Conservation (phyloP, 1,140 invertebrate species). For the Lucilia sericata region DNA sequence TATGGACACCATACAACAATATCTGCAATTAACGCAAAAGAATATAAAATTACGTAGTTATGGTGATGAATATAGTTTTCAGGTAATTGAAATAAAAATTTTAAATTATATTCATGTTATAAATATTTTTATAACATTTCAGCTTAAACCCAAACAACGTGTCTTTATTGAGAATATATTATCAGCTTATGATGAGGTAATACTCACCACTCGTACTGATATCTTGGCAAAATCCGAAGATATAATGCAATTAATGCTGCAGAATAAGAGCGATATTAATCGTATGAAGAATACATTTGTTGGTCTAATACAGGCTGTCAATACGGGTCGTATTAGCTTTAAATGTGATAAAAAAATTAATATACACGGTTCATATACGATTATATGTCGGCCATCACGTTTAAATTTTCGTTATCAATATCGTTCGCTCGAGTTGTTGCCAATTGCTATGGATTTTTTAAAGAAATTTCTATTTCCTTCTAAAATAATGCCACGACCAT, state of each 20-base stretch:
- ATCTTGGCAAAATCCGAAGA: background rate
- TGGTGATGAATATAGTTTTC: slow-evolving; percentile 25
- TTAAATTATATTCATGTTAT: background rate
- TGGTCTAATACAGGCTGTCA: slow-evolving; percentile 57
- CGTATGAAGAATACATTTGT: slow-evolving; percentile 54
- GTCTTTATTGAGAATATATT: slow-evolving; percentile 57
- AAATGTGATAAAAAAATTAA: slow-evolving; percentile 53
- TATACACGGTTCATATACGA: slow-evolving; percentile 53
- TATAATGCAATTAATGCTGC: slow-evolving; percentile 15
- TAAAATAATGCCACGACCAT: slow-evolving; percentile 29
- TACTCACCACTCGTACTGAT: slow-evolving; percentile 53
- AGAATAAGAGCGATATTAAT: slow-evolving; percentile 45
- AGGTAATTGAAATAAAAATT: slow-evolving; percentile 17
- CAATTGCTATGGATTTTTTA: slow-evolving; percentile 49
- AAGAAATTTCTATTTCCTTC: slow-evolving; percentile 54
- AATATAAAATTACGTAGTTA: slow-evolving; percentile 35
- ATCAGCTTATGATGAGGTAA: slow-evolving; percentile 57
- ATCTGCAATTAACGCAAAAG: slow-evolving; percentile 28
- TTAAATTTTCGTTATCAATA: slow-evolving; percentile 60
- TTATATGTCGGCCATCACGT: slow-evolving; percentile 58
- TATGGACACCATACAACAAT: slow-evolving; percentile 29
- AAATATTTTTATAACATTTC: background rate
- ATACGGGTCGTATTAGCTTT: slow-evolving; percentile 57
- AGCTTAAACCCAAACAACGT: slow-evolving; percentile 47
- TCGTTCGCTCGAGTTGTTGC: slow-evolving; percentile 56